Evolutionary conservation across 1,140 invertebrate genomes (phyloP).

Genomic region (Drosophila nigrodunni): DNA sequence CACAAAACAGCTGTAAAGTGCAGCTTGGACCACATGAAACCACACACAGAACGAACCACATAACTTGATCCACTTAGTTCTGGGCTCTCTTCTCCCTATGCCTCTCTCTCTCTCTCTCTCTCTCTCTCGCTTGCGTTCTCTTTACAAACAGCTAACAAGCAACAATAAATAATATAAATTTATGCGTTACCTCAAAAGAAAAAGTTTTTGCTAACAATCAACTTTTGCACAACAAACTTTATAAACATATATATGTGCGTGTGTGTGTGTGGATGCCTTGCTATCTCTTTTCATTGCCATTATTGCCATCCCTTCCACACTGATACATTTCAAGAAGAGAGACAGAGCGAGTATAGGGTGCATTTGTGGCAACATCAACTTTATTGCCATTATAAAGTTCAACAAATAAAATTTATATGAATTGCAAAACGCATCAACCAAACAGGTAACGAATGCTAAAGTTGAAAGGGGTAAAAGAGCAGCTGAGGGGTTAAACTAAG

Average conservation of each 20-base stretch:
- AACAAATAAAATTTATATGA: conserved; percentile 64
- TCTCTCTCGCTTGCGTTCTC: not conserved
- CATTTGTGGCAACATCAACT: conserved; percentile 53
- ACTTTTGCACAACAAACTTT: conserved; percentile 52
- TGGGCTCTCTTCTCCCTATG: not conserved
- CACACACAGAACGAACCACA: not conserved
- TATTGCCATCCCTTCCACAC: not conserved
- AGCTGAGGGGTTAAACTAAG: not conserved
- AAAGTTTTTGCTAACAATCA: conserved; percentile 47
- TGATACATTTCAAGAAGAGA: not conserved
- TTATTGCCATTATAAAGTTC: conserved; percentile 62
- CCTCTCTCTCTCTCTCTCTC: not conserved
- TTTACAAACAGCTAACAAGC: conserved; percentile 27
- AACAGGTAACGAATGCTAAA: conserved; percentile 30
- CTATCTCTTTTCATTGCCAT: conserved; percentile 16
- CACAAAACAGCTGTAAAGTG: conserved; percentile 19
- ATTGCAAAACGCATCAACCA: conserved; percentile 57
- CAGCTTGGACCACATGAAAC: not conserved
- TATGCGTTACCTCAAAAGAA: conserved; percentile 48
- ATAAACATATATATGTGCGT: not conserved
- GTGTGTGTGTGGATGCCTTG: conserved; percentile 9
- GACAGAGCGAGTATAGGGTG: not conserved
- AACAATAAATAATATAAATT: conserved; percentile 56
- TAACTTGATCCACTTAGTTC: not conserved
- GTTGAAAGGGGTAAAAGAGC: not conserved